These are phyloP conservation scores for Axea sp. DNA, from an alignment of 2,888 invertebrate species.

Conservation along the genomic window DNA sequence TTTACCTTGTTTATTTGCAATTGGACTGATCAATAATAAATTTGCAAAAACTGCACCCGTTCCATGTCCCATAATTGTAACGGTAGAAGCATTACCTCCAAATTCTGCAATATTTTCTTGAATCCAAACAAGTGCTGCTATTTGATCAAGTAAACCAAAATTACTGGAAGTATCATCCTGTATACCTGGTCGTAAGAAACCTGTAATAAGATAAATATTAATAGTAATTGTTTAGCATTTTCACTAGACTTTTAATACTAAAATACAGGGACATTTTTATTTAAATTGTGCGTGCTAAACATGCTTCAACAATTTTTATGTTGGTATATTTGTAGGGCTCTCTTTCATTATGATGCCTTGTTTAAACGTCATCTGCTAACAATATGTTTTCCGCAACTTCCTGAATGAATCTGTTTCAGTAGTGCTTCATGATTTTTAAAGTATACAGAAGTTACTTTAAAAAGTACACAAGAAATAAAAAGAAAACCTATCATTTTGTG, in stretches of 20 bases:
- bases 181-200: constrained; percentile 89
- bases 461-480: no score
- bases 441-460: constrained; percentile 25
- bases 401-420: constrained; percentile 8
- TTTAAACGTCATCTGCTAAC: background rate
- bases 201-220: constrained; percentile 79
- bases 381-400: background rate
- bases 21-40: constrained; percentile 95
- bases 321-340: constrained; percentile 2
- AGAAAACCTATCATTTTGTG: constrained; percentile 55
- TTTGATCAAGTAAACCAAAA: constrained; percentile 96
- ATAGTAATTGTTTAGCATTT: no score
- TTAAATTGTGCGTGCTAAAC: no score
- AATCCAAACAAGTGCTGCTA: constrained; percentile 96
- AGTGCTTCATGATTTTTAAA: constrained; percentile 6
- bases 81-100: constrained; percentile 91
- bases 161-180: constrained; percentile 89
- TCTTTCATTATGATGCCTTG: background rate
- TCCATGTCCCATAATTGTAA: constrained; percentile 96
- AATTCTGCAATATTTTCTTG: constrained; percentile 94
- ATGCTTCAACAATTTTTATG: constrained; percentile 3
- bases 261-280: no score
- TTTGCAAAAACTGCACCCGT: constrained; percentile 97
- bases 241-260: no score
- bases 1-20: constrained; percentile 81